Percentiles rank a stretch among this genome's conserved stretches.
Evolutionary conservation across 2,888 invertebrate genomes (phyloP).

Genomic region (Sinhomidia bicolor): DNA sequence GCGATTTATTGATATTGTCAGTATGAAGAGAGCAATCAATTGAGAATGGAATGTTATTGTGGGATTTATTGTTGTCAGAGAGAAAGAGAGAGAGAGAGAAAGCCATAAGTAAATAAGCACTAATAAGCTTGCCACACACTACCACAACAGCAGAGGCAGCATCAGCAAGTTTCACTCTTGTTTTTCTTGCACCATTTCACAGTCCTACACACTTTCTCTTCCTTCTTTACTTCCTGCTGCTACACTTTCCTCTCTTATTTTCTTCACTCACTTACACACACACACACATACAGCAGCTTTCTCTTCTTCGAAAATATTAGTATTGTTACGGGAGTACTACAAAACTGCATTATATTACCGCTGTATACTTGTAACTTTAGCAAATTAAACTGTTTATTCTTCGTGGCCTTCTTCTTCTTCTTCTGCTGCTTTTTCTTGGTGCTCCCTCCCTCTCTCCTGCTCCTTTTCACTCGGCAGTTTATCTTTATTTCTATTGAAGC

Average conservation of each 20-base stretch:
- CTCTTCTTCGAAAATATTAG: no score
- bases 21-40: conserved; percentile 32
- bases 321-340: no score
- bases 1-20: conserved; percentile 51
- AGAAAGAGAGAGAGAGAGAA: no score
- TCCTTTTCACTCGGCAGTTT: conserved; percentile 6
- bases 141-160: not conserved
- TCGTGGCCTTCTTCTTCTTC: no score
- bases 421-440: no score
- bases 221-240: not conserved
- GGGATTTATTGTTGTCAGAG: conserved; percentile 53
- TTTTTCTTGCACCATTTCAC: conserved; percentile 11
- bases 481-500: conserved; percentile 55
- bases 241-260: conserved; percentile 4
- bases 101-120: conserved; percentile 49
- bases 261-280: conserved; percentile 2
- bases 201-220: not conserved
- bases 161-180: not conserved
- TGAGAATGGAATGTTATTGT: conserved; percentile 44
- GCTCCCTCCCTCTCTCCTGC: not conserved
- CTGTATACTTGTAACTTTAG: no score
- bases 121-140: conserved; percentile 32
- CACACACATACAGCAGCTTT: no score
- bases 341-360: no score
- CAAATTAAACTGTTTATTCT: no score